A percentile compares a stretch with the other conserved stretches of the same genome.
Conservation (phyloP, 2,113 vertebrate species). For the Axis porcinus region DNA sequence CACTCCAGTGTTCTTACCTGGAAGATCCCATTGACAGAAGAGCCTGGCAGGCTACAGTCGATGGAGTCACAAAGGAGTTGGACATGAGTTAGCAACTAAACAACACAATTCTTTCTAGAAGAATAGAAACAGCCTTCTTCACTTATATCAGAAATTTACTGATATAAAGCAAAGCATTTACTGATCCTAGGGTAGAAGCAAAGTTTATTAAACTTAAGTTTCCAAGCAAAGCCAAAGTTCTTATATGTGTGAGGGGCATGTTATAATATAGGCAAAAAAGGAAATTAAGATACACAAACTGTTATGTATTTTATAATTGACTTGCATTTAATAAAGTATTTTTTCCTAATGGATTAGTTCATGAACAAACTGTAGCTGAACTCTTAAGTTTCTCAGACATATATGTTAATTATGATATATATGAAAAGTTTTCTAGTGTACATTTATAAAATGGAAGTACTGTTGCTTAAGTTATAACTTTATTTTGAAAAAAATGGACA, state of each 20-base stretch:
- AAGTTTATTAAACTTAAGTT: constrained; percentile 41
- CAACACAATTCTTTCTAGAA: background rate
- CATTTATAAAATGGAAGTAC: background rate
- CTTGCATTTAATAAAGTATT: background rate
- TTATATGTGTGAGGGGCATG: background rate
- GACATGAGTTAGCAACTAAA: background rate
- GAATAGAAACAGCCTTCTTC: background rate
- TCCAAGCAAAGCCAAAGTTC: background rate
- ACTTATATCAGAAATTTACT: background rate
- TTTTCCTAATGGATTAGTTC: background rate
- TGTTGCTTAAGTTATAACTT: background rate
- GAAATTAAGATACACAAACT: background rate
- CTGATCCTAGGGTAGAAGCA: background rate
- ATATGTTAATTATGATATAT: background rate
- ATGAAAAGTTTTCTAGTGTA: background rate
- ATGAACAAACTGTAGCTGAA: background rate
- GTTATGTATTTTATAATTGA: background rate
- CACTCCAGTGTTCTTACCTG: background rate
- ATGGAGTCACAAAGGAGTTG: background rate
- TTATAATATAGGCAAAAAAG: background rate
- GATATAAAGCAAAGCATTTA: background rate
- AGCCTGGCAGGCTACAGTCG: background rate
- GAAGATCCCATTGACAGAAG: background rate
- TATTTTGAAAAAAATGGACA: background rate
- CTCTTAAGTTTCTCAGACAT: background rate